Evolutionary conservation across 2,797 vertebrate genomes (phyloP).

Genomic region (Chaetophractus vellerosus): DNA sequence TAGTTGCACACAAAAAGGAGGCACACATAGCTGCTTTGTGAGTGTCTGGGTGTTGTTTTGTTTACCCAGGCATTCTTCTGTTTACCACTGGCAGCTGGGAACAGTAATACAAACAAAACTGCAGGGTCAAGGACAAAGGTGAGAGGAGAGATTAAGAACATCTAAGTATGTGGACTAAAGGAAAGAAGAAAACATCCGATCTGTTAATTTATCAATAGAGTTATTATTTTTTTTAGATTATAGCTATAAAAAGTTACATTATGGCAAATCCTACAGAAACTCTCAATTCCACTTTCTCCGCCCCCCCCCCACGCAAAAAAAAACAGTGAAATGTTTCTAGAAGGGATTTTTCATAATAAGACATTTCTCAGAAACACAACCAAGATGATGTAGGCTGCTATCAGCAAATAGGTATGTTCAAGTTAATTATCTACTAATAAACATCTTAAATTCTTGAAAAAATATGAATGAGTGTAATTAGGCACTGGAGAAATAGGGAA

Average conservation of each 20-base stretch:
- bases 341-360: constrained; percentile 29
- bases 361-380: constrained; percentile 36
- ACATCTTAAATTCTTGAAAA: constrained; percentile 51
- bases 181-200: constrained; percentile 19
- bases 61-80: constrained; percentile 59
- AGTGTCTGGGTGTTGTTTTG: not conserved
- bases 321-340: not conserved
- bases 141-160: not conserved
- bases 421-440: constrained; percentile 32
- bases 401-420: constrained; percentile 38
- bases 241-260: not conserved
- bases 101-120: constrained; percentile 5
- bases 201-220: not conserved
- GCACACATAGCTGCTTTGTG: not conserved
- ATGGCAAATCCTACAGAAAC: not conserved
- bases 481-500: constrained; percentile 19
- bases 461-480: not conserved
- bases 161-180: not conserved
- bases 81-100: not conserved
- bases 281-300: not conserved
- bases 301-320: too few relatives aligned
- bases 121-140: constrained; percentile 25
- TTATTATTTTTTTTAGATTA: constrained; percentile 39
- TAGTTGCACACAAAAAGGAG: not conserved
- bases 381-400: not conserved